Conservation (phyloP, 2,888 invertebrate species). For the Leptinotarsa juncta region DNA sequence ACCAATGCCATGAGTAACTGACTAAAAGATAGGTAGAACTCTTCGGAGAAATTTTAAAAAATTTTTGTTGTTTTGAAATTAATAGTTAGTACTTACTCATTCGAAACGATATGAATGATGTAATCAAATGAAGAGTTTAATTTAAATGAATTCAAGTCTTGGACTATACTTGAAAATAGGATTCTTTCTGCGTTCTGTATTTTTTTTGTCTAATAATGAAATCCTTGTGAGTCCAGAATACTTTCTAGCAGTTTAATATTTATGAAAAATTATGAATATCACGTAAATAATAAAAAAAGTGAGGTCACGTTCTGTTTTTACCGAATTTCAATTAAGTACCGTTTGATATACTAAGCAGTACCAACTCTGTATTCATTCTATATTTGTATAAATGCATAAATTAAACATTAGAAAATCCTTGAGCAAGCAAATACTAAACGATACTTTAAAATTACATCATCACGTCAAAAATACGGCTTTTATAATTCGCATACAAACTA, state of each 20-base stretch:
- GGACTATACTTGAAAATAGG: no score
- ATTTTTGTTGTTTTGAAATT: no score
- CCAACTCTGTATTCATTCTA: conserved; percentile 10
- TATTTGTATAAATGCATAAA: conserved; percentile 9
- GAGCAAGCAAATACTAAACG: neutral
- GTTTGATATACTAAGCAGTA: conserved; percentile 7
- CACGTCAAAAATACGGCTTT: neutral
- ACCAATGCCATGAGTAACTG: no score
- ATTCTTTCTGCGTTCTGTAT: no score
- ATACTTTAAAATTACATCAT: conserved; percentile 25
- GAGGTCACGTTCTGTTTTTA: neutral
- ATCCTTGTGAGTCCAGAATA: no score
- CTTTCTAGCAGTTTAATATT: neutral
- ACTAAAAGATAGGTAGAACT: no score
- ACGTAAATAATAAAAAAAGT: neutral
- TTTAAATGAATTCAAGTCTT: no score
- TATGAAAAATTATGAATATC: neutral
- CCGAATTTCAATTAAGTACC: neutral
- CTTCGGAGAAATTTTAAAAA: no score
- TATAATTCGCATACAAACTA: conserved; percentile 10
- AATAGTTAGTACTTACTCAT: no score
- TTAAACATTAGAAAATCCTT: conserved; percentile 15
- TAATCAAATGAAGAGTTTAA: no score
- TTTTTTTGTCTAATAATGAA: no score
- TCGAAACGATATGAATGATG: no score